Percentiles rank a stretch among this genome's conserved stretches.
Conservation (phyloP, 2,113 vertebrate genomes). For the Alethe castanea region DNA sequence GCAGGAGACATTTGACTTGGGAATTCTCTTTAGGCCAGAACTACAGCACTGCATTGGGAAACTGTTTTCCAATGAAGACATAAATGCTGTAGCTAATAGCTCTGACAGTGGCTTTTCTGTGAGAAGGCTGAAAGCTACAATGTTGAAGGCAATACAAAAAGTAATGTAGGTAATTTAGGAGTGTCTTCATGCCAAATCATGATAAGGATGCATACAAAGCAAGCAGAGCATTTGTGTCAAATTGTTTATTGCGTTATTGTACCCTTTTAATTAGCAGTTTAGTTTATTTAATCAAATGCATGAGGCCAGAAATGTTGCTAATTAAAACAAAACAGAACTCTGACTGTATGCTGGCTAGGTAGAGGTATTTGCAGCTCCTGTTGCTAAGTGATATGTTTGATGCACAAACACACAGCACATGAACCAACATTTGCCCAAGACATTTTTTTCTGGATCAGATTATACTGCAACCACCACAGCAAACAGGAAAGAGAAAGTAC, state of each 20-base stretch:
- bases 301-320: constrained; percentile 10
- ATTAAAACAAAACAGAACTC: constrained; percentile 44
- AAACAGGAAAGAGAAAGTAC: constrained; percentile 1
- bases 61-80: neutral
- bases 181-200: constrained; percentile 13
- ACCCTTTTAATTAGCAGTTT: constrained; percentile 56
- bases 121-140: neutral
- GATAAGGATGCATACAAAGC: neutral
- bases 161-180: constrained; percentile 18
- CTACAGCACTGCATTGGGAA: neutral
- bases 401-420: neutral
- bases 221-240: constrained; percentile 11
- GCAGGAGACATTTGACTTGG: neutral
- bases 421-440: neutral
- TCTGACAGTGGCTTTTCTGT: neutral
- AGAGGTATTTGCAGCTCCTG: neutral
- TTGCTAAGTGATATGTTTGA: constrained; percentile 1
- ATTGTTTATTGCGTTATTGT: neutral
- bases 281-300: constrained; percentile 38
- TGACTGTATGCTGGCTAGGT: neutral
- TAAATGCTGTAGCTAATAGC: neutral
- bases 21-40: neutral
- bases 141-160: neutral
- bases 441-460: constrained; percentile 2
- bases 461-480: neutral